Base-by-base conservation (phyloP, 2,797 vertebrate species). In the Protosalanx chinensis region DNA sequence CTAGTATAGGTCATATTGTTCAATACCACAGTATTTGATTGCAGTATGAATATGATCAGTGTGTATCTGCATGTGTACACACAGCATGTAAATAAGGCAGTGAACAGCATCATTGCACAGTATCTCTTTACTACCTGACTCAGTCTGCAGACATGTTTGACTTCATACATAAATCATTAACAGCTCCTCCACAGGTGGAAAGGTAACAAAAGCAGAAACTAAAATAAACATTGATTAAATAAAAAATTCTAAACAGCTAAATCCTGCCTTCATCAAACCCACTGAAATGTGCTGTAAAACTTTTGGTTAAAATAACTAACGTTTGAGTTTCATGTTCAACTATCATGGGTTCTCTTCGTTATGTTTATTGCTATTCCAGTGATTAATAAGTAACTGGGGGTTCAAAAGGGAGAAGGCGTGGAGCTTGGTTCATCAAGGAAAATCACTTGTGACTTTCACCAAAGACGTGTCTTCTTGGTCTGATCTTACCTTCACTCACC, bases 361-460 rank as follows among this genome's bases (percentile, higher is more conserved):
- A 65, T 62, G 71, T 89, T 88, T 90, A 90, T 90, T 85, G 82
- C 64, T 76, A 37, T 33, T 23, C 80, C 4, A 1, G 64, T 67
- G 83, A 87, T 91, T 91, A 93, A 92, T 93, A 72, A 92, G 79
- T 93, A 91, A 92, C 92, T 84, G 15, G 0, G 66, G 64, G 62
- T 79, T 71, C 71, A 72, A 51, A 46, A 74, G 68, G 57, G 35
- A 75, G 63, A 82, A 85, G 89, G 88, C 67, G 91, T 86, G 88
- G 76, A 81, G 30, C 69, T 84, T 46, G 12, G 73, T 77, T 72
- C 78, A 74, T 69, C 69, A 53, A 67, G 69, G 80, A 72, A 74
- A 46, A 3, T 10, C 8, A 76, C 81, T 86, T 72, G 59, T 64
- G 64, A 71, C 63, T 15, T 33, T 37, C n/a, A 27, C 51, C 23